Conservation (phyloP, 2,113 vertebrate species). For the Sinocyclocheilus maitianheensis region DNA sequence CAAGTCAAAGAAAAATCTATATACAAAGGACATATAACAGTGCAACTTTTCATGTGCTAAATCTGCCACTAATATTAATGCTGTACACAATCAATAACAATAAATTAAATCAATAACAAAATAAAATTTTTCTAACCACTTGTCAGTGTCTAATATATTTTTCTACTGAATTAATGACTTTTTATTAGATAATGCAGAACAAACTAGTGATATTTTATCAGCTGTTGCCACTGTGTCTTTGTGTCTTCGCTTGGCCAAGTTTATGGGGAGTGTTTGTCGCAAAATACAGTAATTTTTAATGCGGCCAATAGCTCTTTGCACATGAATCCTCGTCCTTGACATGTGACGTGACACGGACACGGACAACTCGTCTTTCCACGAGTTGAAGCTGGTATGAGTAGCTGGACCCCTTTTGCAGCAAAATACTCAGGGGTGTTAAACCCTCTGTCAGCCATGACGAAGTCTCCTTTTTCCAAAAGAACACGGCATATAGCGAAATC, state of each 20-base stretch:
- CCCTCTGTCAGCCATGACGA: background rate
- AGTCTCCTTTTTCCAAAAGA: constrained; percentile 5
- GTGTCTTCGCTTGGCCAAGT: background rate
- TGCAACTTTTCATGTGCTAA: too few species aligned
- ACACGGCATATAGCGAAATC: background rate
- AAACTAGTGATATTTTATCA: background rate
- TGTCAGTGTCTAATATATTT: background rate
- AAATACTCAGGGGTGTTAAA: background rate
- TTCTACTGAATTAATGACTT: background rate
- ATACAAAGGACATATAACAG: background rate
- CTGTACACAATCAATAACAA: too few species aligned
- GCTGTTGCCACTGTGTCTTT: background rate
- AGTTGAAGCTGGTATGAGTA: background rate
- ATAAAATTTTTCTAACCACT: background rate
- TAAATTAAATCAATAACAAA: background rate
- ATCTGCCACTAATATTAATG: background rate
- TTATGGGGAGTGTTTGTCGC: background rate
- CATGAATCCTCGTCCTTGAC: background rate
- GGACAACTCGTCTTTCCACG: background rate
- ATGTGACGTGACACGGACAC: constrained; percentile 1
- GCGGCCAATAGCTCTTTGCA: background rate
- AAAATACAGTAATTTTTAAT: constrained; percentile 15
- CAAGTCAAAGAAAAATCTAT: background rate
- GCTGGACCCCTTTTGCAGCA: background rate
- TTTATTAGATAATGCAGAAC: constrained; percentile 10